Evolutionary conservation across 2,797 vertebrate species (phyloP), one percentile per base, ranked within the genome.

Genomic region (Fistularia tabacaria): DNA sequence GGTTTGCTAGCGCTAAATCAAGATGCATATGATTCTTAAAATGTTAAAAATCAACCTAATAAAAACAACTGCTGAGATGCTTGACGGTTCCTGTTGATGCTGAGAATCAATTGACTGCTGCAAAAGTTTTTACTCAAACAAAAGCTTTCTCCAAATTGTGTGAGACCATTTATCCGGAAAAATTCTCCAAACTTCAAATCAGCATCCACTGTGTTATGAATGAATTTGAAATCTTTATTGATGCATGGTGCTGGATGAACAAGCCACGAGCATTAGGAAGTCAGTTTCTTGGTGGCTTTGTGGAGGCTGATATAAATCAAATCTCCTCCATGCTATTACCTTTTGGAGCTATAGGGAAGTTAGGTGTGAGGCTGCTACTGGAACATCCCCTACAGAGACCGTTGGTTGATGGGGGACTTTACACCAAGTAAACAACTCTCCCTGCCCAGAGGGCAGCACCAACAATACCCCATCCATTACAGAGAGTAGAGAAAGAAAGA

Each of bases 341-440:
- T 85, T 81, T 74, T 76, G 74, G 66, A 83, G 83, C 85, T 83
- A 76, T 74, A 79, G 79, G 81, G 80, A 85, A 77, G 81, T 81
- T 81, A 25, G 25, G 25, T 25, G 25, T 25, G 25, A 73, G 84
- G 71, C 75, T 70, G 73, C 81, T 72, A 72, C 69, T 71, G 81
- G 83, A 81, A 82, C 86, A 88, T 87, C 87, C 84, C 85, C 86
- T 87, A 81, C 81, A 80, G 85, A 86, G 82, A 77, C 76, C 78
- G 65, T 64, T 78, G 75, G 83, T 85, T 77, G 71, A 85, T 83
- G 78, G 79, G 81, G 81, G 82, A 80, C 76, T 83, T 84, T 75
- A 84, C 67, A 83, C 80, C 76, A 86, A 85, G 86, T 85, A 88
- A 88, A 90, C 88, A 90, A 88, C 73, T 86, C 82, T 73, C 77